These are phyloP conservation scores for Eulemur rufifrons DNA, from an alignment of 2,113 vertebrate genomes.

Conservation along the genomic window DNA sequence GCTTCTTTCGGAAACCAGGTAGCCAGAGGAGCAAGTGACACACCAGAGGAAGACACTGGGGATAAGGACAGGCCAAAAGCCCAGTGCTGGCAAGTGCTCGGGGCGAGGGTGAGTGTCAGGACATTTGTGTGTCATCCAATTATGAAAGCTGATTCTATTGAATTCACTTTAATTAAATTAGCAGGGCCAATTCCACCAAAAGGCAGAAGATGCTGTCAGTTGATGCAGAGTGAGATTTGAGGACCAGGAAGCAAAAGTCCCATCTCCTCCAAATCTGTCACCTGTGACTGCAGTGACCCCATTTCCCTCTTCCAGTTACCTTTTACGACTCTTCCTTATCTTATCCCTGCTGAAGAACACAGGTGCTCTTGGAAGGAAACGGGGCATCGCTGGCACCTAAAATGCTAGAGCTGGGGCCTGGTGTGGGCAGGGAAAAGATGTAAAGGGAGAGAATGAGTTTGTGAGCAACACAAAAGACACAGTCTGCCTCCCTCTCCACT, in stretches of 20 bases:
- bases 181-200: background rate
- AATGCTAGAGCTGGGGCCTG: background rate
- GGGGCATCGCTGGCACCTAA: fast-evolving
- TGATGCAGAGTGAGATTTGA: background rate
- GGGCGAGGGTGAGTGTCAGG: background rate
- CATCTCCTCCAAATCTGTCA: background rate
- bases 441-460: background rate
- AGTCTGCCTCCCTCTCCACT: background rate
- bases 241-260: background rate
- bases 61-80: background rate
- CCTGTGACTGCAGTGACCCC: background rate
- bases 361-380: background rate
- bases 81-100: background rate
- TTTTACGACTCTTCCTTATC: fast-evolving
- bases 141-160: background rate
- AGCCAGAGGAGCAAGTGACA: background rate
- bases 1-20: background rate
- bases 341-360: background rate
- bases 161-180: background rate
- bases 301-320: too few species aligned
- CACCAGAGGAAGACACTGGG: fast-evolving
- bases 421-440: background rate
- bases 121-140: background rate
- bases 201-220: background rate
- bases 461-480: background rate